Conservation (phyloP, 2,888 invertebrate species). For the Elgonia sp. region DNA sequence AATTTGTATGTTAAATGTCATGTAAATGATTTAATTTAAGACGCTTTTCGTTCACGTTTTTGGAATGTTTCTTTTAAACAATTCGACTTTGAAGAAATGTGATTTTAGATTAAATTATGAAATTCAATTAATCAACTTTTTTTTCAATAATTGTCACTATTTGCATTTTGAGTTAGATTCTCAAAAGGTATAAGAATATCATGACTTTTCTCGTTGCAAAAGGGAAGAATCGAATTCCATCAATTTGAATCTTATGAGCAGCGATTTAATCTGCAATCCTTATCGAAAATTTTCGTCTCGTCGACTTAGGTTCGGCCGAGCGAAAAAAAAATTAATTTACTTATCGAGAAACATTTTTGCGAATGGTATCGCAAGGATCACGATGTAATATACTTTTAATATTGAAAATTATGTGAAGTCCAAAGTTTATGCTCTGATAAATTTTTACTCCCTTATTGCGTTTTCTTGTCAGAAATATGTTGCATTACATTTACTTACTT, state of each 20-base stretch:
- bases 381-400: conserved; percentile 30
- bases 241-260: conserved; percentile 11
- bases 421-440: conserved; percentile 28
- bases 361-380: not conserved
- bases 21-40: too few species aligned
- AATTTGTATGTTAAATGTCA: too few species aligned
- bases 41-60: too few species aligned
- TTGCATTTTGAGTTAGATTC: conserved; percentile 22
- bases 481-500: not conserved
- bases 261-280: conserved; percentile 32
- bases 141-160: not conserved
- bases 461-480: not conserved
- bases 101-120: conserved; percentile 31
- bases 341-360: conserved; percentile 35
- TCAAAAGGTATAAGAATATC: conserved; percentile 7
- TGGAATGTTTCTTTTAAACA: too few species aligned
- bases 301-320: conserved; percentile 11
- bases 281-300: conserved; percentile 34
- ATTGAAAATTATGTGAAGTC: conserved; percentile 20
- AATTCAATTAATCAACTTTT: not conserved
- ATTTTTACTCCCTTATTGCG: not conserved
- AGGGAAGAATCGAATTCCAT: conserved; percentile 25
- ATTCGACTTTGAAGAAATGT: not conserved
- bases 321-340: conserved; percentile 35
- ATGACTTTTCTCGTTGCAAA: conserved; percentile 1